Evolutionary conservation across 2,888 invertebrate species (phyloP).

Genomic region (Formica aserva): DNA sequence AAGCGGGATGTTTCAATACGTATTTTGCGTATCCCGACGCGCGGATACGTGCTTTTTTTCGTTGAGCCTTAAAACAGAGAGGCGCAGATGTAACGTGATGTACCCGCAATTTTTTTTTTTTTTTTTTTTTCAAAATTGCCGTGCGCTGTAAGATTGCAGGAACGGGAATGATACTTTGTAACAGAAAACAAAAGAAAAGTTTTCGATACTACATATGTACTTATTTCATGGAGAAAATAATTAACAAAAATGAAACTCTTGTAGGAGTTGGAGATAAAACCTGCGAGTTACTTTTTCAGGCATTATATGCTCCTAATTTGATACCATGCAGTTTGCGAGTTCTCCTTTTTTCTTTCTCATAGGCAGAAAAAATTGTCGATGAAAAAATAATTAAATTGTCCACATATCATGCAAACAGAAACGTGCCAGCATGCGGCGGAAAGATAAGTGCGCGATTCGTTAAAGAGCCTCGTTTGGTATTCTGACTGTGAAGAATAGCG

Average conservation of each 20-base stretch:
- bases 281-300: background rate
- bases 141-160: background rate
- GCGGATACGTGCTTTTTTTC: background rate
- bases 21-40: constrained; percentile 19
- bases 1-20: constrained; percentile 49
- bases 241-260: background rate
- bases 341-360: background rate
- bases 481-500: constrained; percentile 38
- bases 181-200: background rate
- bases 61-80: constrained; percentile 18
- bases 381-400: constrained; percentile 11
- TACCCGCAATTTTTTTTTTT: background rate
- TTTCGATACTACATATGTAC: background rate
- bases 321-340: background rate
- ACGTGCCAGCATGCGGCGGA: background rate
- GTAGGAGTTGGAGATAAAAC: background rate
- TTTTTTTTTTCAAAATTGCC: background rate
- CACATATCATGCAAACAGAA: background rate
- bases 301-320: background rate
- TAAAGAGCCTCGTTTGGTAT: constrained; percentile 33
- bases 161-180: background rate
- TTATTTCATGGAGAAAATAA: background rate
- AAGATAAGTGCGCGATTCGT: constrained; percentile 26
- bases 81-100: background rate
- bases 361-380: background rate